A percentile compares a stretch with the other conserved stretches of the same genome.
phyloP scores from a whole-genome alignment of 2,113 vertebrate genomes.

The Indri indri region DNA sequence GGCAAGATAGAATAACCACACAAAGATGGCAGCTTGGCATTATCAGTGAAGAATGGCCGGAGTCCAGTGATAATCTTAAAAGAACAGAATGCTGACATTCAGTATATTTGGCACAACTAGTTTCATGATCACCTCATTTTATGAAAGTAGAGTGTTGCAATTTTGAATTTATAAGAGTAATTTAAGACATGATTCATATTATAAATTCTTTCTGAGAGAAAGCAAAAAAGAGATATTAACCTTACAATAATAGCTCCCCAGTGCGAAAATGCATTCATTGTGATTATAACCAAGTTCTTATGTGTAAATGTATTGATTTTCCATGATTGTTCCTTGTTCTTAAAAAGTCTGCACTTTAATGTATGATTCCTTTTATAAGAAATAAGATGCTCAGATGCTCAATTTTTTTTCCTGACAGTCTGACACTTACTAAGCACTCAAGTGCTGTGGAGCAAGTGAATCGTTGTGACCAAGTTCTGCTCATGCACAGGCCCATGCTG shows the following conservation, averaged over 20 bases:
- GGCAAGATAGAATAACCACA: too few species aligned
- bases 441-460: not conserved
- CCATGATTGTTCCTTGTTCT: not conserved
- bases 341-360: not conserved
- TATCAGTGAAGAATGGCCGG: not conserved
- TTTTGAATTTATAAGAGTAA: constrained; percentile 8
- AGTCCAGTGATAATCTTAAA: not conserved
- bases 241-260: not conserved
- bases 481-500: rapidly evolving
- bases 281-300: not conserved
- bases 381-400: not conserved
- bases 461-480: rapidly evolving
- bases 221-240: not conserved
- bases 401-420: not conserved
- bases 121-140: not conserved
- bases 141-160: not conserved
- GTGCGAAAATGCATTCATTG: not conserved
- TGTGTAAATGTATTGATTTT: not conserved
- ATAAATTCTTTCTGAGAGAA: not conserved
- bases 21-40: not conserved
- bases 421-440: not conserved
- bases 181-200: not conserved
- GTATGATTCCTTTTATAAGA: not conserved
- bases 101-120: not conserved
- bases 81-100: not conserved